Conservation (phyloP, 2,113 vertebrate genomes). For the Pandion haliaetus region DNA sequence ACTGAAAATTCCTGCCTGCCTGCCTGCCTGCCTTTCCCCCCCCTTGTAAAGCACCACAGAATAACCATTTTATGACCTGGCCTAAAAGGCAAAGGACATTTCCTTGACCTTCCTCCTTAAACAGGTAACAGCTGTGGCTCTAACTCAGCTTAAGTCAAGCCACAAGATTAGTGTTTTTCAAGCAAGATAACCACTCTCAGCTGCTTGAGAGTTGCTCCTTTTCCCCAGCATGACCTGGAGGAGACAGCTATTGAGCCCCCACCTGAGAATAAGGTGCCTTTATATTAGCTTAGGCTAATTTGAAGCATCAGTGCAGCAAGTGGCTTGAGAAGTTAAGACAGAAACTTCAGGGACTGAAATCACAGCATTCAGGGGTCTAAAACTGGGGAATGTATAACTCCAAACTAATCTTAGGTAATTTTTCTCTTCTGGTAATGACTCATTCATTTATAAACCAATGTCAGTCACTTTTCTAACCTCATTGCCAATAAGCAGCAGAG, state of each 20-base stretch:
- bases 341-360: not conserved
- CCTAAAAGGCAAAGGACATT: not conserved
- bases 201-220: not conserved
- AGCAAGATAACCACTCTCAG: not conserved
- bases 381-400: not conserved
- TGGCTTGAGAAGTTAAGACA: not conserved
- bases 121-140: conserved; percentile 11
- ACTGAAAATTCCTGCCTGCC: no score
- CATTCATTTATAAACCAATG: not conserved
- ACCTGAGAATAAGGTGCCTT: not conserved
- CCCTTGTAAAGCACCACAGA: not conserved
- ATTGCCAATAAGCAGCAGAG: not conserved
- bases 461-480: not conserved
- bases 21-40: not conserved
- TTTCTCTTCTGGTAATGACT: not conserved
- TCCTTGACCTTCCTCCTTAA: not conserved
- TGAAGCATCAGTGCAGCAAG: not conserved
- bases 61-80: not conserved
- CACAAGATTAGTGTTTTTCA: not conserved
- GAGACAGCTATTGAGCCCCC: not conserved
- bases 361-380: not conserved
- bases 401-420: not conserved
- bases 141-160: conserved; percentile 19
- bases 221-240: not conserved
- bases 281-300: not conserved